phyloP scores from a whole-genome alignment of 2,888 invertebrate species.

The Chrysolina haemoptera region DNA sequence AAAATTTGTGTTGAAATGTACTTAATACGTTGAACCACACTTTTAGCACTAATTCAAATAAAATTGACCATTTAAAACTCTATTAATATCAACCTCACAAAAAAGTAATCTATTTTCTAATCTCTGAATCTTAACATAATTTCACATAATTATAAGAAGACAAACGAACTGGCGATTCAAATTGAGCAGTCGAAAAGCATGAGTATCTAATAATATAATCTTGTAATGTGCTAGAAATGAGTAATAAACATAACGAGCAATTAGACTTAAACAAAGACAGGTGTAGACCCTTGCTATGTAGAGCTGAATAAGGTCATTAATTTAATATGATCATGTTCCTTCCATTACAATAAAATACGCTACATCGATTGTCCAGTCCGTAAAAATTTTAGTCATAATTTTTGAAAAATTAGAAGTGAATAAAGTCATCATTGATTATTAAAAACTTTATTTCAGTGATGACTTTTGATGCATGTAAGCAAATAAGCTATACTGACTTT shows the following conservation, averaged over 20 bases:
- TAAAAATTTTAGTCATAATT: no score
- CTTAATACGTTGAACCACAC: not conserved
- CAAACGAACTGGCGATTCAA: constrained; percentile 23
- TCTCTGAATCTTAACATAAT: constrained; percentile 23
- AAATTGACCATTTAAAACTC: constrained; percentile 4
- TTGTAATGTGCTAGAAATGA: constrained; percentile 42
- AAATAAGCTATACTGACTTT: no score
- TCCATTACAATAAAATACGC: no score
- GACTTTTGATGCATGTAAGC: no score
- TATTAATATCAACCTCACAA: constrained; percentile 21
- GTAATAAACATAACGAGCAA: constrained; percentile 50
- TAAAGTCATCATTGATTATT: no score
- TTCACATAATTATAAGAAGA: constrained; percentile 27
- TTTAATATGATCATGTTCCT: no score
- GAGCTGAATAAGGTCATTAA: not conserved
- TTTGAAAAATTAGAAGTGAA: no score
- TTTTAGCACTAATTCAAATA: not conserved
- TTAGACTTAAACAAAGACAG: constrained; percentile 58
- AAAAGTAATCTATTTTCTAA: constrained; percentile 23
- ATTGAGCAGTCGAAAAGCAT: constrained; percentile 15
- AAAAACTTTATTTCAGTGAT: no score
- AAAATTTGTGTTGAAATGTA: not conserved
- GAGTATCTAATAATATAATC: not conserved
- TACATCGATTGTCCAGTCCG: no score
- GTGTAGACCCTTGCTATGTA: constrained; percentile 46